A percentile compares a stretch with the other conserved stretches of the same genome.
Conservation (phyloP, 1,140 invertebrate genomes). For the Lepidotrigona ventralis region DNA sequence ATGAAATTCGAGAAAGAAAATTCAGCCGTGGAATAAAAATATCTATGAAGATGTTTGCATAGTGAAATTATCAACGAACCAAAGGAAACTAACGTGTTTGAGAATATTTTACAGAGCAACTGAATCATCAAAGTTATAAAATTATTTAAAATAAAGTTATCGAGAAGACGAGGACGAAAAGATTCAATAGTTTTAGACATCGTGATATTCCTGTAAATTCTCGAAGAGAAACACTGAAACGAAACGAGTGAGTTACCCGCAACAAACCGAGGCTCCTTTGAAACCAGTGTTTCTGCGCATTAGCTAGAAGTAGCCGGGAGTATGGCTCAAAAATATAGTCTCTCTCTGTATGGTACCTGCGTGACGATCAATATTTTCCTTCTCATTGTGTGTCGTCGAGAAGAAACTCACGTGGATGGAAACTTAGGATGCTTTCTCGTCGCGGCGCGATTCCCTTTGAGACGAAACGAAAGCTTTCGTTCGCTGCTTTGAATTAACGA, state of each 20-base stretch:
- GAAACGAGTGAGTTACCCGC: slow-evolving; percentile 24
- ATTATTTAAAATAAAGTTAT: no score
- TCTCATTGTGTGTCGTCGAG: background rate
- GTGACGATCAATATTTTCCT: background rate
- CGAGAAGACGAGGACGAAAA: no score
- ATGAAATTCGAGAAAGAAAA: no score
- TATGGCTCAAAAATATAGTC: no score
- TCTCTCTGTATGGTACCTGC: background rate
- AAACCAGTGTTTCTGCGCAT: background rate
- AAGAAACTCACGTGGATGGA: background rate
- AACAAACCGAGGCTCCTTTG: background rate
- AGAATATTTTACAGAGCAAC: no score
- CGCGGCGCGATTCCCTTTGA: background rate
- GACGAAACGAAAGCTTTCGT: background rate
- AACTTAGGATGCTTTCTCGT: slow-evolving; percentile 26
- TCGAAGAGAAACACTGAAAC: background rate
- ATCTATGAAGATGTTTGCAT: no score
- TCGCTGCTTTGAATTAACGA: background rate
- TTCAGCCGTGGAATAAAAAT: no score
- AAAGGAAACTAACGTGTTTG: no score
- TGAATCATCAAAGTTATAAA: no score
- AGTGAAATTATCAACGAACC: no score
- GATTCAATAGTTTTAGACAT: background rate
- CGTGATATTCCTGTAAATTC: background rate
- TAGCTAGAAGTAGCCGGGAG: background rate